phyloP scores from a whole-genome alignment of 1,140 invertebrate genomes.

The Trypoxylus dichotomus region DNA sequence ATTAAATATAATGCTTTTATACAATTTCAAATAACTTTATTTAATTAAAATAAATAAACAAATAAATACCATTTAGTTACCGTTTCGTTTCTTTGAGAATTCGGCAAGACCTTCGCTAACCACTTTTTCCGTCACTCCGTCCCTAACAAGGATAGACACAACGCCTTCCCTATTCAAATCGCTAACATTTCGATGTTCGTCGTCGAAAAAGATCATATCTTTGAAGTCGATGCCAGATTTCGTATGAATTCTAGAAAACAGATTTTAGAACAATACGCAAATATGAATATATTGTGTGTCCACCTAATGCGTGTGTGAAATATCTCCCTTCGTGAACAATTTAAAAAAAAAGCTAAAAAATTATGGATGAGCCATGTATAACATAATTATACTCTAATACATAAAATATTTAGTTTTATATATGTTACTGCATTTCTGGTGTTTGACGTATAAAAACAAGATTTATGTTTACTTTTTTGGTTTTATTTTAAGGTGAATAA shows the following conservation, averaged over 20 bases:
- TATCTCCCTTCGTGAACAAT: no score
- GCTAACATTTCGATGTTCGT: conserved; percentile 65
- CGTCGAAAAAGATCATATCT: conserved; percentile 76
- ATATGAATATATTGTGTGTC: no score
- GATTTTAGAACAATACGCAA: no score
- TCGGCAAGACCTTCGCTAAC: conserved; percentile 55
- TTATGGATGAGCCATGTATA: no score
- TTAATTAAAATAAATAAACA: conserved; percentile 25
- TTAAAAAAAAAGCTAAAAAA: no score
- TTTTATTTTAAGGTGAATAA: no score
- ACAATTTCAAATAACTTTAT: conserved; percentile 32
- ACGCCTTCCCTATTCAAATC: conserved; percentile 63
- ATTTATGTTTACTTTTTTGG: no score
- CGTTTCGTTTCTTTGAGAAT: conserved; percentile 33
- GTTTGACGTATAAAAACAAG: no score
- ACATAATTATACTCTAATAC: no score
- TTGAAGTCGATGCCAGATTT: conserved; percentile 59
- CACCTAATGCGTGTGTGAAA: no score
- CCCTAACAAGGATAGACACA: conserved; percentile 58
- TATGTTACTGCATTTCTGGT: no score
- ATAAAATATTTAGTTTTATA: no score
- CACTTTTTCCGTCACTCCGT: conserved; percentile 57
- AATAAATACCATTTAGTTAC: not conserved
- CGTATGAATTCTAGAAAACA: conserved; percentile 59
- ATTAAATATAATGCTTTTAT: conserved; percentile 44